Percentiles rank a stretch among this genome's conserved stretches.
phyloP scores from a whole-genome alignment of 2,797 vertebrate species.

The Zalophus californianus region DNA sequence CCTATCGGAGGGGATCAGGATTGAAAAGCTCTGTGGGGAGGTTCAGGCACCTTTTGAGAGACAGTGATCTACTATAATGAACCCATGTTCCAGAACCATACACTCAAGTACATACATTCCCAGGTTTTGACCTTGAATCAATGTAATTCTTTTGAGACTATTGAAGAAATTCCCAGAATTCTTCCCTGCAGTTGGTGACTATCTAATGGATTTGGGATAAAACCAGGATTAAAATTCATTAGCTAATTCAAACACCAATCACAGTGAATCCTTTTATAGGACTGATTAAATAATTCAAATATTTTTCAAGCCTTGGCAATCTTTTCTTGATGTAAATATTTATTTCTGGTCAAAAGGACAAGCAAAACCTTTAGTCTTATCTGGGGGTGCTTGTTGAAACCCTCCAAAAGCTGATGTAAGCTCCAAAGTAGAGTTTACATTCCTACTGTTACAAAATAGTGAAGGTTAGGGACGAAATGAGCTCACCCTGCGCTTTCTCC shows the following conservation, averaged over 20 bases:
- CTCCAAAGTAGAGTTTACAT: slow-evolving; percentile 69
- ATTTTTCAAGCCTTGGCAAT: slow-evolving; percentile 73
- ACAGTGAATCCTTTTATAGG: slow-evolving; percentile 62
- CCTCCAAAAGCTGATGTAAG: slow-evolving; percentile 73
- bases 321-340: slow-evolving; percentile 79
- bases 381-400: slow-evolving; percentile 52
- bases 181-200: slow-evolving; percentile 36
- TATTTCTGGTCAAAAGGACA: slow-evolving; percentile 75
- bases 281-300: slow-evolving; percentile 77
- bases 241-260: slow-evolving; percentile 69
- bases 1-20: not conserved
- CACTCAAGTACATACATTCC: not conserved
- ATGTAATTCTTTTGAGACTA: slow-evolving; percentile 33
- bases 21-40: not conserved
- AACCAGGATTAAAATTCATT: slow-evolving; percentile 75
- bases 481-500: slow-evolving; percentile 40
- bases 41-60: not conserved
- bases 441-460: slow-evolving; percentile 66
- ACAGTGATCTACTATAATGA: not conserved
- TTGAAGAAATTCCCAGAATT: slow-evolving; percentile 49
- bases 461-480: slow-evolving; percentile 49
- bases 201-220: slow-evolving; percentile 68
- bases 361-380: slow-evolving; percentile 69
- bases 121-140: slow-evolving; percentile 13
- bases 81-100: not conserved